Base-by-base conservation (phyloP, 2,888 invertebrate genomes). In the Patella caerulea region DNA sequence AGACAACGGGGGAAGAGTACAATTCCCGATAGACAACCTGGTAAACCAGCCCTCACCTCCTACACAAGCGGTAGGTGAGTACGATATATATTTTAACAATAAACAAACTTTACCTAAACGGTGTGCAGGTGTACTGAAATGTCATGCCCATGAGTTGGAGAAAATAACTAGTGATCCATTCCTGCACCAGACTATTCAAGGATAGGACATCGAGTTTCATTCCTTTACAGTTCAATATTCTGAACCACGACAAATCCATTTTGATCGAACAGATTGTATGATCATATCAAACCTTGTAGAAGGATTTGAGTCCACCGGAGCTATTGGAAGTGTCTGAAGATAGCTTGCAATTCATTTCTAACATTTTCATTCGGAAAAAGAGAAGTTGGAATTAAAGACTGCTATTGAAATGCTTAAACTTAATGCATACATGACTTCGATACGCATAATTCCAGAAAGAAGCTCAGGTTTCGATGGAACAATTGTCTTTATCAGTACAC, bases 401-500 rank as follows among this genome's bases (percentile, higher is more conserved):
- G 3, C 17, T 15, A 15, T 56, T 15, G 56, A 56, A 15, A 56
- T 56, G 56, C 56, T 56, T 17, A 56, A 56, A 56, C 56, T 3
- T 56, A 2, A 56, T 56, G 56, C 56, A 56, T 56, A 15, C 17
- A 56, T 56, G 56, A 3, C 3, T 56, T 56, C 56, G 17, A 56
- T 56, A 15, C 12, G 3, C 9, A 55, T 2, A 15, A 12, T n/a
- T n/a, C n/a, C n/a, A n/a, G n/a, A n/a, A n/a, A n/a, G n/a, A n/a
- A n/a, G n/a, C n/a, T n/a, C n/a, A 55, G 55, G 15, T 79, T 79
- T 70, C 45, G 69, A 11, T 79, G 75, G 81, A 34, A 56, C 2
- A 54, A 29, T 5, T 34, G 75, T 45, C 34, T 17, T 34, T 81
- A 77, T 59, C 55, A 56, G 56, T 80, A 65, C 34, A 75, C 52